Evolutionary conservation across 92 coral and sea anemone genomes (phyloP).

Genomic region (Palythoa grandis): DNA sequence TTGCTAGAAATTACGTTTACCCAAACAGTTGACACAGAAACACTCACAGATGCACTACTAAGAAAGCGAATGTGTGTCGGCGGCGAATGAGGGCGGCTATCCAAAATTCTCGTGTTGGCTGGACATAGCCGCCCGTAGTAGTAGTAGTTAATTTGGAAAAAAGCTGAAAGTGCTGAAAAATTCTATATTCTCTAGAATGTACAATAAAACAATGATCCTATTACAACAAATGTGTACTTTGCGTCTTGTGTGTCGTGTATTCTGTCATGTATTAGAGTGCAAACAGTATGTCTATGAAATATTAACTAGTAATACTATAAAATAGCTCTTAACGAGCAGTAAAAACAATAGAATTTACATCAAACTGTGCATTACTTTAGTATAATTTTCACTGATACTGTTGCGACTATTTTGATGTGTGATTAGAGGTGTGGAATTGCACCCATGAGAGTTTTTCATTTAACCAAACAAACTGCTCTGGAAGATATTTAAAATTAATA

Average conservation of each 20-base stretch:
- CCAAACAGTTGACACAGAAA: slow-evolving; percentile 51
- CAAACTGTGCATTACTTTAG: slow-evolving; percentile 6
- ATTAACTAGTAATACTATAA: slow-evolving; percentile 22
- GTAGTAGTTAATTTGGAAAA: not conserved
- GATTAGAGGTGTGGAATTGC: slow-evolving; percentile 8
- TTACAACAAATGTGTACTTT: not conserved
- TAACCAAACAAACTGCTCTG: not conserved
- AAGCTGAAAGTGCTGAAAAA: slow-evolving; percentile 23
- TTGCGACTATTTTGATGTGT: not conserved
- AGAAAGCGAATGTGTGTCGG: slow-evolving; percentile 60
- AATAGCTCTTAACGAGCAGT: slow-evolving; percentile 16
- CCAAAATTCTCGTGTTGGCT: too few relatives aligned
- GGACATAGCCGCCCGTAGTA: too few relatives aligned
- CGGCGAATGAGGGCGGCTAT: too few relatives aligned
- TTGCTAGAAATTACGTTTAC: slow-evolving; percentile 52
- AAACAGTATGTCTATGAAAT: slow-evolving; percentile 17
- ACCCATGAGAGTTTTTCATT: not conserved
- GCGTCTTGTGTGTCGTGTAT: slow-evolving; percentile 2
- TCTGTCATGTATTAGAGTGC: slow-evolving; percentile 6
- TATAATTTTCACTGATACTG: not conserved
- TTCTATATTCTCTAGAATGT: not conserved
- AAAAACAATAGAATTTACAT: not conserved
- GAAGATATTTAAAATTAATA: slow-evolving; percentile 23
- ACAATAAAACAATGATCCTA: not conserved
- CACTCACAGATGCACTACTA: slow-evolving; percentile 53